These are phyloP conservation scores for Proterorhinus semilunaris DNA, from an alignment of 2,113 vertebrate species.

Conservation along the genomic window DNA sequence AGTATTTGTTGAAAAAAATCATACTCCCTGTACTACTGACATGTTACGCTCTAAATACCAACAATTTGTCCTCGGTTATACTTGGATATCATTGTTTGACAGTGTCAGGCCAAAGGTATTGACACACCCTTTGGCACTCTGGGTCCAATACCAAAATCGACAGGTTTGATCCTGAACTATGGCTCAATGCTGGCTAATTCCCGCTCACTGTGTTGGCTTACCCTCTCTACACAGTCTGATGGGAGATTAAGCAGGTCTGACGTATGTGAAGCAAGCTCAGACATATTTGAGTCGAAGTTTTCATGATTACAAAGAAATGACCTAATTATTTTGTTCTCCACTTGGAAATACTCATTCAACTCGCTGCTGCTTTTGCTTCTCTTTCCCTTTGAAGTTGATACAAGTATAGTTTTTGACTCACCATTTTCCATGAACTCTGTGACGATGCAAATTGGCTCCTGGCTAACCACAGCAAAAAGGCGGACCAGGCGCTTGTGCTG, in stretches of 20 bases:
- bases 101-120: not conserved
- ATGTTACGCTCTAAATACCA: not conserved
- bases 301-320: conserved; percentile 1
- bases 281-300: conserved; percentile 34
- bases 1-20: not conserved
- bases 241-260: conserved; percentile 23
- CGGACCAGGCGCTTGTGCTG: conserved; percentile 88
- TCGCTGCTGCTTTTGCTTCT: not conserved
- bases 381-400: not conserved
- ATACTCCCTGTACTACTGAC: not conserved
- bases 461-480: conserved; percentile 93
- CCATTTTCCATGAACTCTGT: conserved; percentile 99
- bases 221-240: conserved; percentile 8
- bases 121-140: not conserved
- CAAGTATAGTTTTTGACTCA: conserved; percentile 51
- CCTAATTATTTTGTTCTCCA: not conserved
- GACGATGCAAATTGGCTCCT: conserved; percentile 96
- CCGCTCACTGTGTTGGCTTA: conserved; percentile 17
- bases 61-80: not conserved
- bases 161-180: conserved; percentile 65
- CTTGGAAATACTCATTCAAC: conserved; percentile 19
- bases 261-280: conserved; percentile 33
- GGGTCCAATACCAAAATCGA: conserved; percentile 35
- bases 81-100: not conserved
- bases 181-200: conserved; percentile 18